These are phyloP conservation scores for Apodemus sylvaticus DNA, from an alignment of 2,113 vertebrate genomes.

Conservation along the genomic window DNA sequence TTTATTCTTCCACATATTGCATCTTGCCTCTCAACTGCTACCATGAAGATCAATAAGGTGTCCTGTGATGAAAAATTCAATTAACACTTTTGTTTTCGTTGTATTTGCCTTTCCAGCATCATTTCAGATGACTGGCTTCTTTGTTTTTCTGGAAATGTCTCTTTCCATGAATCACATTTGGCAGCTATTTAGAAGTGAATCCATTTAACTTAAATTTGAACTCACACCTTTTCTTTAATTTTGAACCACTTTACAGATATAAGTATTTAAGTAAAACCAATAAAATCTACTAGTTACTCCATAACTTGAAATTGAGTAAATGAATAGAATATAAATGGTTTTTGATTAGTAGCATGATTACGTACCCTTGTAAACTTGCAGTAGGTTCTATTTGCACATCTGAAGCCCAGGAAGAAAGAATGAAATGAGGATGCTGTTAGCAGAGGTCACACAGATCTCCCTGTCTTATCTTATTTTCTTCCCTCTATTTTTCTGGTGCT, in stretches of 20 bases:
- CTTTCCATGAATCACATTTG: background rate
- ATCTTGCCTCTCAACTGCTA: background rate
- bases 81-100: background rate
- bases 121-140: background rate
- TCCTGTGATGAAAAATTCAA: background rate
- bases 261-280: background rate
- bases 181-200: background rate
- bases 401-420: background rate
- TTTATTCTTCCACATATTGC: background rate
- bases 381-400: no score
- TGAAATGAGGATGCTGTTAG: background rate
- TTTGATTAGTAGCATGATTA: background rate
- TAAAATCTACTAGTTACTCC: background rate
- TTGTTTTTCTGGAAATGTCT: background rate
- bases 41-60: background rate
- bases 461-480: background rate
- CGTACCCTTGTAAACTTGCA: background rate
- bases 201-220: background rate
- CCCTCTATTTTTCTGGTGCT: background rate
- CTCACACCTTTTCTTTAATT: background rate
- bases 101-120: background rate
- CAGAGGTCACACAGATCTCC: background rate
- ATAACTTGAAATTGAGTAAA: constrained; percentile 1
- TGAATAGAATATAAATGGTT: background rate
- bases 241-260: background rate